A percentile compares a stretch with the other conserved stretches of the same genome.
Conservation (phyloP, 2,113 vertebrate genomes). For the Sphyrna mokarran region DNA sequence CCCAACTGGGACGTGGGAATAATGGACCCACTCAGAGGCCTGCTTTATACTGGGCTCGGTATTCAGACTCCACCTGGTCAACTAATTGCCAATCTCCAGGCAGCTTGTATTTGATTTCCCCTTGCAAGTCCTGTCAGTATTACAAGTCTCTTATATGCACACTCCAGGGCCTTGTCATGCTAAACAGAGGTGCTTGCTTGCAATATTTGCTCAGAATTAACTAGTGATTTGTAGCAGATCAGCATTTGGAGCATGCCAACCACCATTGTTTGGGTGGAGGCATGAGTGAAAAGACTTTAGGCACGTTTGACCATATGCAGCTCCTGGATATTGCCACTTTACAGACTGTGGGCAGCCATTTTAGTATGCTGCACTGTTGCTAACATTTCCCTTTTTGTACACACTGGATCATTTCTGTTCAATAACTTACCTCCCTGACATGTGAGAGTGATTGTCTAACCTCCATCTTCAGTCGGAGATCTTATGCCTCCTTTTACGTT, state of each 20-base stretch:
- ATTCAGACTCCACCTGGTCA: too few species aligned
- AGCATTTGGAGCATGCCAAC: neutral
- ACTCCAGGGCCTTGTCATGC: neutral
- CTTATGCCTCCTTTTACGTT: neutral
- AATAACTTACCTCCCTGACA: neutral
- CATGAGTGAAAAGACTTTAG: neutral
- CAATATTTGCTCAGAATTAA: neutral
- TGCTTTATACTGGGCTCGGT: too few species aligned
- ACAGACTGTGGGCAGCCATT: neutral
- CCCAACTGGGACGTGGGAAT: too few species aligned
- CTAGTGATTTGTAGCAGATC: neutral
- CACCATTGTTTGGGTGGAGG: neutral
- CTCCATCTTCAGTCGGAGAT: neutral
- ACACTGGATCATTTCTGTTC: neutral
- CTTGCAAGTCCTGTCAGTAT: too few species aligned
- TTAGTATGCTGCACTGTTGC: neutral
- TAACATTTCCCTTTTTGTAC: neutral
- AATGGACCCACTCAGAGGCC: too few species aligned
- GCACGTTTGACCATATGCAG: neutral
- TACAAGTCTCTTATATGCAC: neutral
- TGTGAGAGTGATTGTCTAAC: neutral
- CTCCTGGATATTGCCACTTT: neutral
- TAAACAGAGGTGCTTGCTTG: too few species aligned
- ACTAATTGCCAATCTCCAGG: too few species aligned
- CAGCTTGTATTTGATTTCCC: too few species aligned